These are phyloP conservation scores for Synergus japonicus DNA, from an alignment of 2,888 invertebrate genomes.

Conservation along the genomic window DNA sequence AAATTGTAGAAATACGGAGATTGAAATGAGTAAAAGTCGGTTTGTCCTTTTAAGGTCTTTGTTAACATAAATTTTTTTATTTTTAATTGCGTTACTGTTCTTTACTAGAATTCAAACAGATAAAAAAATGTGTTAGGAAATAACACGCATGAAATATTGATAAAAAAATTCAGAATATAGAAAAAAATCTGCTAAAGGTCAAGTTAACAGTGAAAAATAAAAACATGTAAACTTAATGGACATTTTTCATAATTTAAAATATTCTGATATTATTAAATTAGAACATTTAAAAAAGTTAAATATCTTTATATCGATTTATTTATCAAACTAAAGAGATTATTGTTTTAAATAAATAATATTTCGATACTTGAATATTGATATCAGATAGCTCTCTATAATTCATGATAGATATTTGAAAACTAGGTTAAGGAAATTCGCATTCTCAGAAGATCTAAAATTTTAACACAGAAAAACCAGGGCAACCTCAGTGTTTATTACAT, in stretches of 20 bases:
- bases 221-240: neutral
- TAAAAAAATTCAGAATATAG: slow-evolving; percentile 25
- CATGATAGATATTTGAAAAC: neutral
- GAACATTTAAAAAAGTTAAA: neutral
- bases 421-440: neutral
- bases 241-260: neutral
- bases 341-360: neutral
- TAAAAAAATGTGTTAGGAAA: slow-evolving; percentile 1
- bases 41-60: neutral
- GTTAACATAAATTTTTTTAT: neutral
- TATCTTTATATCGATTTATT: neutral
- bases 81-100: neutral
- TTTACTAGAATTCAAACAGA: slow-evolving; percentile 19
- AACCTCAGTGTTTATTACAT: slow-evolving; percentile 1
- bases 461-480: slow-evolving; percentile 6
- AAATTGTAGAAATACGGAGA: slow-evolving; percentile 7
- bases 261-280: neutral
- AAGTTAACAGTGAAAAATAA: slow-evolving; percentile 1
- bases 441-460: neutral
- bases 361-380: neutral
- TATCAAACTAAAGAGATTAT: neutral
- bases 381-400: neutral
- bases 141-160: slow-evolving; percentile 18
- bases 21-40: neutral
- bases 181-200: slow-evolving; percentile 16